Conservation (phyloP, 2,888 invertebrate species). For the Cordilura impudica region DNA sequence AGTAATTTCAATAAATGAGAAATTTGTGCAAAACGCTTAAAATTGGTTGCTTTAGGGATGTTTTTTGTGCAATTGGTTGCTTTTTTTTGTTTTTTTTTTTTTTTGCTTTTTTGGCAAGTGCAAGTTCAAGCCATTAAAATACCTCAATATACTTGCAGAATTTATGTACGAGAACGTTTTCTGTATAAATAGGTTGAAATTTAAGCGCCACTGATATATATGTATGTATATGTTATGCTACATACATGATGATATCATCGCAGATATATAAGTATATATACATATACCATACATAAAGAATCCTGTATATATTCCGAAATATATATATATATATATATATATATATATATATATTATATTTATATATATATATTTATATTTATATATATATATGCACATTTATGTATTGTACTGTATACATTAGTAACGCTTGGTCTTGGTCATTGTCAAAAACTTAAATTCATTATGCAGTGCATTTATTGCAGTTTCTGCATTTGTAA, state of each 20-base stretch:
- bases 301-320: not conserved
- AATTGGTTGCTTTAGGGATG: constrained; percentile 3
- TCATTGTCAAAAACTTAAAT: constrained; percentile 15
- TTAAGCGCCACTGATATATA: constrained; percentile 9
- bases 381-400: not conserved
- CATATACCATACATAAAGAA: too few species aligned
- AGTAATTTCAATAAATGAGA: not conserved
- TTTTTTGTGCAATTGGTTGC: not conserved
- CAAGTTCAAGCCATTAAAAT: constrained; percentile 71
- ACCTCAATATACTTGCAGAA: not conserved
- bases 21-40: not conserved
- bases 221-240: not conserved
- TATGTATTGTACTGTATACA: not conserved
- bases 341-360: not conserved
- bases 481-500: not conserved
- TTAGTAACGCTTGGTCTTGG: constrained; percentile 30
- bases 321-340: not conserved
- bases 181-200: constrained; percentile 28
- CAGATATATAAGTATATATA: not conserved
- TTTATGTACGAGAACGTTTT: not conserved
- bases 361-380: not conserved
- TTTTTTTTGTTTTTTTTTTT: constrained; percentile 22
- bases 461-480: not conserved
- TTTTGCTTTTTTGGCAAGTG: constrained; percentile 70
- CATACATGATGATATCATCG: not conserved